Conservation (phyloP, 2,888 invertebrate genomes). For the Drosophila emarginata region DNA sequence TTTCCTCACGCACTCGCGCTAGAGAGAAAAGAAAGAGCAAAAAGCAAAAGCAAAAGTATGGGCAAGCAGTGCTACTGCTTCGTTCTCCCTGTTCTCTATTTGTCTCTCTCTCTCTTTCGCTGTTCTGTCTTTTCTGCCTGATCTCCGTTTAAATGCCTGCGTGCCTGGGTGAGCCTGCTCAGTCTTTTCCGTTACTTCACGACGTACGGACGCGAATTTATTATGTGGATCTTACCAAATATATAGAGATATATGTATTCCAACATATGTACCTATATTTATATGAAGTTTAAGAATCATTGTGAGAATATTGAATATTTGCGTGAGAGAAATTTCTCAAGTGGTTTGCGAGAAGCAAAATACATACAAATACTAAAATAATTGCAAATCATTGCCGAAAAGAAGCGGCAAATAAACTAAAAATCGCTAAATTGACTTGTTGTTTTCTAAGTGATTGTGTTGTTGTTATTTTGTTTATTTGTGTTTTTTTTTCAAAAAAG, state of each 20-base stretch:
- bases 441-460: background rate
- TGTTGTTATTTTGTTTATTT: slow-evolving; percentile 18
- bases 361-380: slow-evolving; percentile 11
- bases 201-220: slow-evolving; percentile 34
- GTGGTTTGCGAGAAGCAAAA: slow-evolving; percentile 30
- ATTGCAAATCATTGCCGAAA: slow-evolving; percentile 43
- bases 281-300: background rate
- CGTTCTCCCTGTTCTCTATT: background rate
- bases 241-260: slow-evolving; percentile 10
- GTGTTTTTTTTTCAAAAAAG: slow-evolving; percentile 15
- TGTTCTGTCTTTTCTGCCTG: slow-evolving; percentile 15
- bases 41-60: background rate
- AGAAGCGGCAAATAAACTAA: slow-evolving; percentile 21
- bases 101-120: background rate
- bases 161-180: slow-evolving; percentile 32
- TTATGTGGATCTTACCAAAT: slow-evolving; percentile 11
- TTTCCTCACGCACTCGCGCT: slow-evolving; percentile 40
- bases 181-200: slow-evolving; percentile 60
- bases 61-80: slow-evolving; percentile 38
- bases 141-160: slow-evolving; percentile 50
- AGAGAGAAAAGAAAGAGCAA: slow-evolving; percentile 3
- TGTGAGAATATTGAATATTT: slow-evolving; percentile 13
- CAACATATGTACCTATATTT: background rate
- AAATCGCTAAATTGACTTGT: slow-evolving; percentile 18
- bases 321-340: slow-evolving; percentile 31